Evolutionary conservation across 2,888 invertebrate genomes (phyloP).

Genomic region (Asteroscopus sphinx): DNA sequence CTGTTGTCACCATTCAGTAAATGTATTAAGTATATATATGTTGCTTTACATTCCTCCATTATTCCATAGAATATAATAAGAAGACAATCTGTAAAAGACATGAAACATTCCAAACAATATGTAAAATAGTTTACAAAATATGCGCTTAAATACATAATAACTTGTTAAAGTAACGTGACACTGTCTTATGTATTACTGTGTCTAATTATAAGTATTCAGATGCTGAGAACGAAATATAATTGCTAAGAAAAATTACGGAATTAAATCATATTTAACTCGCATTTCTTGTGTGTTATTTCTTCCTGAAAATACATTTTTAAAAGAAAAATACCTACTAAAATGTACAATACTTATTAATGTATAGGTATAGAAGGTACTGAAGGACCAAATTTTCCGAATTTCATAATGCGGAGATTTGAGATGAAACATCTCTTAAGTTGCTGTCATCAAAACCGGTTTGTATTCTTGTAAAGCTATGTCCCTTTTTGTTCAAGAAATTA

Average conservation of each 20-base stretch:
- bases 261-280: slow-evolving; percentile 90
- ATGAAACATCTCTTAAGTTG: not conserved
- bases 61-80: slow-evolving; percentile 67
- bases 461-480: not conserved
- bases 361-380: not conserved
- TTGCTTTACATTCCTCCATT: slow-evolving; percentile 75
- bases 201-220: slow-evolving; percentile 86
- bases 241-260: slow-evolving; percentile 89
- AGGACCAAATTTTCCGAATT: not conserved
- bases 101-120: slow-evolving; percentile 82
- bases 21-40: slow-evolving; percentile 60
- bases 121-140: slow-evolving; percentile 78
- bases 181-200: slow-evolving; percentile 81
- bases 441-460: too few species aligned
- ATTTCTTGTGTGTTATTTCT: slow-evolving; percentile 63
- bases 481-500: not conserved
- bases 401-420: not conserved
- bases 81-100: slow-evolving; percentile 66
- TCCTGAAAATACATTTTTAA: slow-evolving; percentile 1
- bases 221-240: slow-evolving; percentile 89
- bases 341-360: too few species aligned
- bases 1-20: slow-evolving; percentile 61
- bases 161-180: slow-evolving; percentile 77
- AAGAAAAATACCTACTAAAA: too few species aligned
- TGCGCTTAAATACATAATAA: slow-evolving; percentile 84